Evolutionary conservation across 2,113 vertebrate genomes (phyloP), one percentile per base, ranked within the genome.

Genomic region (Tympanuchus pallidicinctus): DNA sequence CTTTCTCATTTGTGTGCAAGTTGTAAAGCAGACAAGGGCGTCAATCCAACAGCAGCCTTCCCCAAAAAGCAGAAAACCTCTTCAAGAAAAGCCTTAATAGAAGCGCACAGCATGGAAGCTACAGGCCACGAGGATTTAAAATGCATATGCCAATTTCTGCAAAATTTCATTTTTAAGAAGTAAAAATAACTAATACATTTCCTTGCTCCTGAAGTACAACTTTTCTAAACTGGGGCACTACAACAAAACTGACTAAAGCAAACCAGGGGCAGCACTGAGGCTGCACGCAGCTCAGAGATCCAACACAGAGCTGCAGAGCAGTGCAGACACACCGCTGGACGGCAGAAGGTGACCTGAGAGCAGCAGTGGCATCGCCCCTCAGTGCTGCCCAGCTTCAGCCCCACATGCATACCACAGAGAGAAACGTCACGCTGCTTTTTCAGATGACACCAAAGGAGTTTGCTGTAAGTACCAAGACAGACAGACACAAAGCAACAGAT

Each of bases 11-110:
- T 87, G 87, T 84, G 89, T 92, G 79, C 81, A 59, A 78, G 48
- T 34, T 82, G 73, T 90, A 88, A 92, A 90, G 24, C 73, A 94
- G 92, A 69, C 59, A 34, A 81, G 34, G 70, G 59, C 38, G 92
- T 45, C 86, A 56, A 75, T 64, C 4, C 1, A 82, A 88, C 52
- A 69, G 52, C 65, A 88, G 66, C n/a, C 45, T 72, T 42, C 81
- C 70, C 25, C 2, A 84, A 78, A 74, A 54, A 78, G 18, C 10
- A 24, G 48, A 61, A 30, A 81, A 65, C 30, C 45, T 77, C 66
- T 75, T 82, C 73, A 82, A 75, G 52, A 57, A 17, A 92, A 89
- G 48, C 13, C 80, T 75, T 56, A 82, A 61, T 1, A 69, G 70
- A 59, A 81, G 42, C 11, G 77, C 61, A 86, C 36, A 80, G 11